Conservation (phyloP, 2,797 vertebrate species). For the Pangasius mekongensis region DNA sequence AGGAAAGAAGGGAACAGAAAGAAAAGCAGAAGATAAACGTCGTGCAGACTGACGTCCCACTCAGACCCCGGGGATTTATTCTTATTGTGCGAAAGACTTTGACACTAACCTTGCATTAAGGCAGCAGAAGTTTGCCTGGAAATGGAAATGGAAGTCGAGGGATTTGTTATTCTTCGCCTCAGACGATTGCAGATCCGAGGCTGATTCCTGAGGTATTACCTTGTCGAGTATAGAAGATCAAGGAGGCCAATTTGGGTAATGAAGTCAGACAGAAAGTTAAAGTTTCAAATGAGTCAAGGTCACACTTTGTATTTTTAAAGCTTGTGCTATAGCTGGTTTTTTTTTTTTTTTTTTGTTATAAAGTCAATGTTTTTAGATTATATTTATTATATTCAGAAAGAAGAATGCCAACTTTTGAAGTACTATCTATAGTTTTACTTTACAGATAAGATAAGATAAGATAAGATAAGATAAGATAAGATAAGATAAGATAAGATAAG, state of each 20-base stretch:
- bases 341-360: no score
- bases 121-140: neutral
- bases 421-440: no score
- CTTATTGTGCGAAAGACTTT: neutral
- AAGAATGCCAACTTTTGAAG: no score
- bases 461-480: no score
- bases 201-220: slow-evolving; percentile 11
- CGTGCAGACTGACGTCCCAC: neutral
- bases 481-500: no score
- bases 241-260: neutral
- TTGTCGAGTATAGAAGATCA: neutral
- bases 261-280: neutral
- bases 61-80: neutral
- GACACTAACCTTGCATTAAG: neutral
- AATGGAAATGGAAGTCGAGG: neutral
- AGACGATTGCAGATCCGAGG: neutral
- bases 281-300: neutral
- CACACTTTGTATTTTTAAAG: neutral
- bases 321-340: neutral
- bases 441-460: no score
- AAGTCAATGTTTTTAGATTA: neutral
- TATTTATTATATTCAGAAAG: no score
- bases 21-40: neutral
- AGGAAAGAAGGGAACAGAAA: neutral
- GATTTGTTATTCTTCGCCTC: slow-evolving; percentile 1